phyloP scores from a whole-genome alignment of 2,888 invertebrate species.

The Orthosia gracilis region DNA sequence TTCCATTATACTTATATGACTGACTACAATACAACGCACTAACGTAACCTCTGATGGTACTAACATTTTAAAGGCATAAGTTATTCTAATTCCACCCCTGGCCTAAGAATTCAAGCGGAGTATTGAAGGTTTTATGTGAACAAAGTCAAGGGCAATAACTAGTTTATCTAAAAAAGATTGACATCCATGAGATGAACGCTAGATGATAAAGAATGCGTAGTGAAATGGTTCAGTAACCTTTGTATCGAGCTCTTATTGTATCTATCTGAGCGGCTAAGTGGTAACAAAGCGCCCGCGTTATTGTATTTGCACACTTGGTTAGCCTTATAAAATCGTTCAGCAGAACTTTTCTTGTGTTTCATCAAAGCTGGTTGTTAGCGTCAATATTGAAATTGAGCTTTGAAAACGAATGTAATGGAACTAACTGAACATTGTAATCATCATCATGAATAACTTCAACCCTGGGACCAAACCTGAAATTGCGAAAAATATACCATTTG shows the following conservation, averaged over 20 bases:
- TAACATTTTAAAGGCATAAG: not conserved
- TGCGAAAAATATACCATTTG: too few species aligned
- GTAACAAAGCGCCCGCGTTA: slow-evolving; percentile 28
- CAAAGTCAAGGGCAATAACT: not conserved
- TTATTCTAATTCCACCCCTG: too few species aligned
- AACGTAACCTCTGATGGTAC: not conserved
- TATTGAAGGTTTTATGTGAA: not conserved
- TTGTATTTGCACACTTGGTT: slow-evolving; percentile 44
- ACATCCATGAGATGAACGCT: not conserved
- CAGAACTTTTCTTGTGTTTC: slow-evolving; percentile 8
- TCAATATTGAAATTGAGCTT: not conserved
- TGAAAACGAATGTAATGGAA: too few species aligned
- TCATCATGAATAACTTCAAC: too few species aligned
- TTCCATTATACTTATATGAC: not conserved
- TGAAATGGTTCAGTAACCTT: not conserved
- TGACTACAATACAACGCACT: not conserved
- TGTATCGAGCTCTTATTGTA: slow-evolving; percentile 10
- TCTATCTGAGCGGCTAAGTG: slow-evolving; percentile 33
- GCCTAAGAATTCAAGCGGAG: not conserved
- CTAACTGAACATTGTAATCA: too few species aligned
- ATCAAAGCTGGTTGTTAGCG: slow-evolving; percentile 8
- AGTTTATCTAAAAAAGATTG: not conserved
- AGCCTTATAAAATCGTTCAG: slow-evolving; percentile 25
- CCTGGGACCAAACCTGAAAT: too few species aligned
- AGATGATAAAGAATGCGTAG: slow-evolving; percentile 6